These are phyloP conservation scores for Drosophila anceps DNA, from an alignment of 2,888 invertebrate species.

Conservation along the genomic window DNA sequence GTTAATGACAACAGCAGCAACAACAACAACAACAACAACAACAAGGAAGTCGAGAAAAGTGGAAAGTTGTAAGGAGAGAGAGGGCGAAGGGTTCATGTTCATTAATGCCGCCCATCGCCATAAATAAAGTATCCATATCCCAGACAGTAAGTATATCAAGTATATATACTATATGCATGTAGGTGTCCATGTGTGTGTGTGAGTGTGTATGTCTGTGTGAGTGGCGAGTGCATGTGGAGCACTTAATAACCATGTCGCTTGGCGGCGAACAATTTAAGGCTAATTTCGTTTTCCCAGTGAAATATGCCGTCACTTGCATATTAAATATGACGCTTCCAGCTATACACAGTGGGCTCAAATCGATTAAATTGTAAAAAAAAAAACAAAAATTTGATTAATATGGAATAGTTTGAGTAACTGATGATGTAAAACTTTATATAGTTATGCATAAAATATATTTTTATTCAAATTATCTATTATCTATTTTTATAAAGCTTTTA, in stretches of 20 bases:
- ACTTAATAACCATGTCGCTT: constrained; percentile 71
- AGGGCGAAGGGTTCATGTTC: constrained; percentile 39
- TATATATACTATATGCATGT: constrained; percentile 3
- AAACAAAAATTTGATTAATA: too few relatives aligned
- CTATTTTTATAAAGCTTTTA: too few relatives aligned
- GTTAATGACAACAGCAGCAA: constrained; percentile 60
- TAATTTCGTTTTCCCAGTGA: constrained; percentile 72
- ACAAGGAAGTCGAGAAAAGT: constrained; percentile 30
- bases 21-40: constrained; percentile 18
- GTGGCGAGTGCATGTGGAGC: constrained; percentile 46
- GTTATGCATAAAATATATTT: too few relatives aligned
- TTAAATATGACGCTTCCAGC: constrained; percentile 56
- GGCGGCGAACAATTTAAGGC: constrained; percentile 71
- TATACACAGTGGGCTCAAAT: constrained; percentile 28
- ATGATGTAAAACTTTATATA: too few relatives aligned
- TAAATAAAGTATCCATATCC: constrained; percentile 65
- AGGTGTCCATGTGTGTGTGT: neutral
- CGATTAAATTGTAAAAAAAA: neutral
- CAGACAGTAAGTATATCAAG: constrained; percentile 39
- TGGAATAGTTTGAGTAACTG: too few relatives aligned
- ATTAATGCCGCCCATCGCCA: constrained; percentile 52
- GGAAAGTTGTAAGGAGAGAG: neutral
- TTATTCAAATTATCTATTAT: too few relatives aligned
- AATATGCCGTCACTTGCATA: constrained; percentile 73
- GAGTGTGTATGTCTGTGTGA: constrained; percentile 14